Conservation (phyloP, 2,888 invertebrate species). For the Apamea crenata region DNA sequence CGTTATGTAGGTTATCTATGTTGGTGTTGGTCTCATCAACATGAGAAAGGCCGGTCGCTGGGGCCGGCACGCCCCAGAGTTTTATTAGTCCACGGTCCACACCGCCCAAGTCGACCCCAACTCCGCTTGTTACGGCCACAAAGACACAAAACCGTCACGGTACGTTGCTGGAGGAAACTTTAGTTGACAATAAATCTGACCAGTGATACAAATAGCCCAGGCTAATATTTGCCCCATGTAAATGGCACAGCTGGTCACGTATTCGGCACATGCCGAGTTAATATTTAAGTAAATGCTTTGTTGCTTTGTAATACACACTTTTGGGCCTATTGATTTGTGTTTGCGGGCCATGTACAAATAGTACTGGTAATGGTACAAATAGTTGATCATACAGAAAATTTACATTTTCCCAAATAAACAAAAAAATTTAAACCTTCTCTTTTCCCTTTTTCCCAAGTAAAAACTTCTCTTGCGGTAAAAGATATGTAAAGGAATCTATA, state of each 20-base stretch:
- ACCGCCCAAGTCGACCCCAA: slow-evolving; percentile 69
- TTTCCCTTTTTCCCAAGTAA: not conserved
- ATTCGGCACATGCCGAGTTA: slow-evolving; percentile 58
- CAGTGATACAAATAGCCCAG: slow-evolving; percentile 64
- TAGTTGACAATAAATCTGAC: slow-evolving; percentile 69
- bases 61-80: slow-evolving; percentile 80
- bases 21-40: slow-evolving; percentile 79
- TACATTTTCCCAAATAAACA: not conserved
- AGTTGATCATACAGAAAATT: slow-evolving; percentile 21
- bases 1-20: slow-evolving; percentile 55
- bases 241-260: slow-evolving; percentile 66
- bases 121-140: slow-evolving; percentile 70
- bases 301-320: slow-evolving; percentile 50
- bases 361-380: too few species aligned
- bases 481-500: not conserved
- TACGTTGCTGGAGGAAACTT: slow-evolving; percentile 66
- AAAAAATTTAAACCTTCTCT: too few species aligned
- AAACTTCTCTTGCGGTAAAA: not conserved
- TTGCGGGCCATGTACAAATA: not conserved
- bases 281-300: slow-evolving; percentile 62
- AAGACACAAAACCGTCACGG: slow-evolving; percentile 72
- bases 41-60: slow-evolving; percentile 80
- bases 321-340: slow-evolving; percentile 51
- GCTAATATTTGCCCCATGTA: slow-evolving; percentile 62
- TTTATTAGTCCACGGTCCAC: slow-evolving; percentile 81